Percentiles rank a stretch among this genome's conserved stretches.
phyloP scores from a whole-genome alignment of 1,140 invertebrate species.

The Zeugodacus cucurbitae region DNA sequence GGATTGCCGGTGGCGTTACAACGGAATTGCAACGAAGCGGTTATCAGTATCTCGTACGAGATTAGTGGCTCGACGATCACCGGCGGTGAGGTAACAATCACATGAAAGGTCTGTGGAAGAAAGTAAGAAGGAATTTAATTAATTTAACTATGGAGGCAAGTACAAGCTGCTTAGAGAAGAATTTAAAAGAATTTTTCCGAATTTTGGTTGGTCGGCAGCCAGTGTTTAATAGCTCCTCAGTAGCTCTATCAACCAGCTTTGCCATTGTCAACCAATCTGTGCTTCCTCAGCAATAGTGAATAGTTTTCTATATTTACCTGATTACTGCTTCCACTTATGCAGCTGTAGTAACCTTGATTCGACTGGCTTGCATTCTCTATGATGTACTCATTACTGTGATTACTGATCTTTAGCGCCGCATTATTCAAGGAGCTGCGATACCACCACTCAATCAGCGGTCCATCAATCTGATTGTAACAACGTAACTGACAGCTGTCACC shows the following conservation, averaged over 20 bases:
- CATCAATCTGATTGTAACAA: slow-evolving; percentile 54
- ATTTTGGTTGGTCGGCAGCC: too few species aligned
- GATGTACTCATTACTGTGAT: slow-evolving; percentile 55
- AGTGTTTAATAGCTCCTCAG: too few species aligned
- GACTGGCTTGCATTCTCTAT: slow-evolving; percentile 50
- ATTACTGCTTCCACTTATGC: slow-evolving; percentile 40
- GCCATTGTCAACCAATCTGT: too few species aligned
- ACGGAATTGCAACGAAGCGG: slow-evolving; percentile 52
- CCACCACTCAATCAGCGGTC: slow-evolving; percentile 58
- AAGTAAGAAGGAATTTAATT: neutral
- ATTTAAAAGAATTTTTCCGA: too few species aligned
- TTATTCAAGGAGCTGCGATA: slow-evolving; percentile 49
- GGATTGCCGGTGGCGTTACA: slow-evolving; percentile 61
- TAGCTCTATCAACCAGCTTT: too few species aligned
- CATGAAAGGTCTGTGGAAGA: slow-evolving; percentile 53
- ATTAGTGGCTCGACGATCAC: slow-evolving; percentile 50
- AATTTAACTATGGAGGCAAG: too few species aligned
- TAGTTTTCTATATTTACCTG: slow-evolving; percentile 20
- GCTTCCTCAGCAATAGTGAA: neutral
- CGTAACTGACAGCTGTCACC: slow-evolving; percentile 52
- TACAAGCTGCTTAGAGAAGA: too few species aligned
- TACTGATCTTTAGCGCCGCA: slow-evolving; percentile 49
- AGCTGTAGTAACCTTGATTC: slow-evolving; percentile 58
- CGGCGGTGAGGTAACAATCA: slow-evolving; percentile 59
- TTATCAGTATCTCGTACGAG: slow-evolving; percentile 54